Evolutionary conservation across 2,113 vertebrate genomes (phyloP).

Genomic region (Ascaphus truei): DNA sequence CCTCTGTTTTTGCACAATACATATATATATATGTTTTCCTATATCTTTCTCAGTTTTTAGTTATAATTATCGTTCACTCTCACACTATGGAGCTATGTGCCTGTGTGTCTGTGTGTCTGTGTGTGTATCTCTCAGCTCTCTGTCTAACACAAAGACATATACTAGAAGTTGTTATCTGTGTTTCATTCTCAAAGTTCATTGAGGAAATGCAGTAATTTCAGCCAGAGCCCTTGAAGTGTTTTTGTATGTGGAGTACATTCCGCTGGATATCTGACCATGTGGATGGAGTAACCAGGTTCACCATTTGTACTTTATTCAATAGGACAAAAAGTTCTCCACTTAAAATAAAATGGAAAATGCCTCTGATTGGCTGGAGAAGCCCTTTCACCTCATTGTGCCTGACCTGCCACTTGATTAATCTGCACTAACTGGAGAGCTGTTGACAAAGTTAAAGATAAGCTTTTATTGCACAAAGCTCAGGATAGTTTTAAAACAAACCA

Average conservation of each 20-base stretch:
- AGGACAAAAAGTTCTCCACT: constrained; percentile 48
- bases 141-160: too few relatives aligned
- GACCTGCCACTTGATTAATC: constrained; percentile 69
- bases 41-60: neutral
- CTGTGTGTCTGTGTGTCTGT: neutral
- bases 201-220: neutral
- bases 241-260: neutral
- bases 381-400: constrained; percentile 65
- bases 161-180: too few relatives aligned
- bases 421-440: constrained; percentile 55
- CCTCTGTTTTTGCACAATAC: neutral
- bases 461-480: constrained; percentile 49
- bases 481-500: constrained; percentile 36
- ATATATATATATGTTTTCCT: too few relatives aligned
- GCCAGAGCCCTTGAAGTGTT: neutral
- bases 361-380: constrained; percentile 58
- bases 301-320: neutral
- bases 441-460: constrained; percentile 56
- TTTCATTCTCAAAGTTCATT: neutral
- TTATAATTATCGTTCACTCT: neutral
- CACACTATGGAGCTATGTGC: neutral
- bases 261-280: too few relatives aligned
- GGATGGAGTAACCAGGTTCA: neutral
- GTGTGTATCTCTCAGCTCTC: neutral
- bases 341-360: constrained; percentile 48